Evolutionary conservation across 2,797 vertebrate genomes (phyloP).

Genomic region (Sebastes cheni): DNA sequence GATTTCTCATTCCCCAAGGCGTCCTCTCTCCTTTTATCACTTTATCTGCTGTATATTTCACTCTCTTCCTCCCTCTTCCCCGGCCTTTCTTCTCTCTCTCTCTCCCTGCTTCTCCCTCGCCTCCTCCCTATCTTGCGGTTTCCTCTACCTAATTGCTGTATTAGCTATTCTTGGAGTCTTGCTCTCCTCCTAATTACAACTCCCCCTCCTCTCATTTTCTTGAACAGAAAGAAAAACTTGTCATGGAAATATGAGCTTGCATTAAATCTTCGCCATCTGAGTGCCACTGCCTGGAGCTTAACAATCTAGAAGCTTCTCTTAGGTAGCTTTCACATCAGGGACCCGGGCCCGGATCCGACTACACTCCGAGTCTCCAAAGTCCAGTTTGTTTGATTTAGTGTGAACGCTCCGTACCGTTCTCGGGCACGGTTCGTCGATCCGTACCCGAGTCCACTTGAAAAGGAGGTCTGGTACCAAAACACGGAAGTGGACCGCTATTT

Average conservation of each 20-base stretch:
- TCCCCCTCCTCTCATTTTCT: neutral
- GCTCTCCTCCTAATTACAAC: constrained; percentile 8
- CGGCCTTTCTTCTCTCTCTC: neutral
- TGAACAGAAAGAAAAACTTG: neutral
- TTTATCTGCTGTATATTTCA: neutral
- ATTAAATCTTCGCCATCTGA: constrained; percentile 2
- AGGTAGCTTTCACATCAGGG: too few species aligned
- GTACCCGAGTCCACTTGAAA: too few species aligned
- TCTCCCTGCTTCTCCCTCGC: neutral
- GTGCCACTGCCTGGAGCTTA: constrained; percentile 2
- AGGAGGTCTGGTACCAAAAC: too few species aligned
- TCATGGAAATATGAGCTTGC: neutral
- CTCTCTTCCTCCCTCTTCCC: neutral
- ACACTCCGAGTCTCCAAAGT: too few species aligned
- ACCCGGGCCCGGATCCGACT: too few species aligned
- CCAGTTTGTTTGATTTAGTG: too few species aligned
- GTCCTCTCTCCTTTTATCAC: neutral
- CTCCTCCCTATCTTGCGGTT: constrained; percentile 5
- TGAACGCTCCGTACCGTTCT: too few species aligned
- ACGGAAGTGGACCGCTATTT: too few species aligned
- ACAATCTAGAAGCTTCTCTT: neutral
- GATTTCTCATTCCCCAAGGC: neutral
- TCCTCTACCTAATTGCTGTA: constrained; percentile 27
- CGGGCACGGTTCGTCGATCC: too few species aligned
- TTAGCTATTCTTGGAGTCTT: constrained; percentile 24